A percentile compares a stretch with the other conserved stretches of the same genome.
Evolutionary conservation across 2,113 vertebrate species (phyloP).

Genomic region (Xyliphius kryptos): DNA sequence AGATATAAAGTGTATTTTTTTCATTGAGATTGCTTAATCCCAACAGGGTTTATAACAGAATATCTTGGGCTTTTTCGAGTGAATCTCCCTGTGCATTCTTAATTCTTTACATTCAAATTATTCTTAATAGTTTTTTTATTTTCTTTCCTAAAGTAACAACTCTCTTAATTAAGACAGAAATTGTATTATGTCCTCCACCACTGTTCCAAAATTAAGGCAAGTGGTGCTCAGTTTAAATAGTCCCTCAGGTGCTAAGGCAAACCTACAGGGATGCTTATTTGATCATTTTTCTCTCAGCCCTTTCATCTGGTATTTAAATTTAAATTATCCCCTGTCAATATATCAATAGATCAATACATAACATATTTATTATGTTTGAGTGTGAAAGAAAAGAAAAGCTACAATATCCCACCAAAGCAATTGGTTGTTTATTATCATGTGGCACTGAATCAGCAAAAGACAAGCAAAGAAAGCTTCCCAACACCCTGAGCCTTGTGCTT

Average conservation of each 20-base stretch:
- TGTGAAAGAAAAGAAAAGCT: constrained; percentile 66
- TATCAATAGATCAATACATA: constrained; percentile 64
- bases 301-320: constrained; percentile 58
- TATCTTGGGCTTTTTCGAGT: too few species aligned
- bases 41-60: too few species aligned
- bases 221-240: too few species aligned
- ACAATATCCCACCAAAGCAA: constrained; percentile 54
- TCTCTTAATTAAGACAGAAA: too few species aligned
- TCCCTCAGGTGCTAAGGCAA: constrained; percentile 11
- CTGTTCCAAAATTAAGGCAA: too few species aligned
- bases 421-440: constrained; percentile 47
- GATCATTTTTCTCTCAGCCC: constrained; percentile 48
- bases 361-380: constrained; percentile 63
- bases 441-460: constrained; percentile 26
- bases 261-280: constrained; percentile 45
- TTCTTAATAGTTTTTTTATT: too few species aligned
- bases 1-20: too few species aligned
- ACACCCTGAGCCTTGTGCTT: background rate
- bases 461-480: constrained; percentile 24
- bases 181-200: too few species aligned
- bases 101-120: too few species aligned
- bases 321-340: constrained; percentile 58
- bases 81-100: too few species aligned
- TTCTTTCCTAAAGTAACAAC: too few species aligned
- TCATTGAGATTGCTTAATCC: too few species aligned